Percentiles rank a stretch among this genome's conserved stretches.
Conservation (phyloP, 2,797 vertebrate species). For the Clarias laeviceps region DNA sequence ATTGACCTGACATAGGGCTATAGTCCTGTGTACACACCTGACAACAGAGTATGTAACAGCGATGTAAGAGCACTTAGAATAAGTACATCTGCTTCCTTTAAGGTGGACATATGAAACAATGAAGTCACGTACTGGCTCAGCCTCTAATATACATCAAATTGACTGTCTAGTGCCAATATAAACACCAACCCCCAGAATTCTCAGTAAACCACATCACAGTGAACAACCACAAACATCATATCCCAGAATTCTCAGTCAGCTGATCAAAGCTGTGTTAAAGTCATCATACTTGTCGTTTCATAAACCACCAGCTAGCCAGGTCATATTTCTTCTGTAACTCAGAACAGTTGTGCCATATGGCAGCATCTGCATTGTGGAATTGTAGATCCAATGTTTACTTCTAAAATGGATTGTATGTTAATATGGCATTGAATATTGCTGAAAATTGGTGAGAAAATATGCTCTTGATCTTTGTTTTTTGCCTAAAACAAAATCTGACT, state of each 20-base stretch:
- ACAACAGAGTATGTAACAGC: background rate
- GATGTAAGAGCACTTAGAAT: background rate
- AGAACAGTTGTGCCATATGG: background rate
- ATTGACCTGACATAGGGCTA: background rate
- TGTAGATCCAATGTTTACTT: background rate
- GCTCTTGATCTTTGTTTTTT: background rate
- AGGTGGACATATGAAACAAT: background rate
- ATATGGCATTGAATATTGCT: background rate
- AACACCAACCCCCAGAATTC: background rate
- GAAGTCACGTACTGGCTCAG: background rate
- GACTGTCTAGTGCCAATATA: background rate
- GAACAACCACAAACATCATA: constrained; percentile 6
- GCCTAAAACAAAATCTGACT: background rate
- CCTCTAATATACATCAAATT: background rate
- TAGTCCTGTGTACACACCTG: background rate
- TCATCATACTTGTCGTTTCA: background rate
- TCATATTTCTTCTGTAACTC: background rate
- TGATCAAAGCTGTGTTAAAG: background rate
- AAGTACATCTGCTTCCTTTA: background rate
- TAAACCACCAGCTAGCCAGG: background rate
- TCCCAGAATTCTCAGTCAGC: background rate
- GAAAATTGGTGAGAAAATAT: background rate
- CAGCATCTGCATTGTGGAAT: background rate
- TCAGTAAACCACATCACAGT: constrained; percentile 5
- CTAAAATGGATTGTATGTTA: background rate